These are phyloP conservation scores for Rhynchomys soricoides DNA, from an alignment of 2,113 vertebrate genomes.

Conservation along the genomic window DNA sequence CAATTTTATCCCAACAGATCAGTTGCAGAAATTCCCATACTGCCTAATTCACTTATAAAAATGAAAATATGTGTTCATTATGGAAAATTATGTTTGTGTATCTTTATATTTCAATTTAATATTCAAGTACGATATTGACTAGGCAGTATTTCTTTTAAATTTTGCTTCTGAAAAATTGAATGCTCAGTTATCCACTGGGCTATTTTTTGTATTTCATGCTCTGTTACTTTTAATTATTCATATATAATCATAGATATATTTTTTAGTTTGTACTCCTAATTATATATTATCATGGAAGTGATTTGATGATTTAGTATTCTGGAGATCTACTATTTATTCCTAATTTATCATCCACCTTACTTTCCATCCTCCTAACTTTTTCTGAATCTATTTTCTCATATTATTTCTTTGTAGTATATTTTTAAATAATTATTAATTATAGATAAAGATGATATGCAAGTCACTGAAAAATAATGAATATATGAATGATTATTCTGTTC, in stretches of 20 bases:
- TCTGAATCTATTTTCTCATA: not conserved
- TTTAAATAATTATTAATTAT: not conserved
- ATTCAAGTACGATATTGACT: not conserved
- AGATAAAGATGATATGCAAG: not conserved
- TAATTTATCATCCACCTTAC: not conserved
- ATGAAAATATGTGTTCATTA: not conserved
- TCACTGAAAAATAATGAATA: not conserved
- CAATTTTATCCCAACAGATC: not conserved
- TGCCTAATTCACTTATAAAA: not conserved
- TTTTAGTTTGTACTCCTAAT: not conserved
- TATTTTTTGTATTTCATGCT: not conserved
- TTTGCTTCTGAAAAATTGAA: not conserved
- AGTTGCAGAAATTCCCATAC: not conserved
- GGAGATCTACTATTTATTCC: not conserved
- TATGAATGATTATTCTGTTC: not conserved
- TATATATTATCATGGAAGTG: not conserved
- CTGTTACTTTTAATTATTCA: not conserved
- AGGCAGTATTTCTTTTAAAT: not conserved
- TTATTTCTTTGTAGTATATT: not conserved
- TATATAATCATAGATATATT: not conserved
- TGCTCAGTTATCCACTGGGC: not conserved
- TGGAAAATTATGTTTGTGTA: not conserved
- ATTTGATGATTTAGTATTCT: accelerated
- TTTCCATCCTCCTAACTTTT: not conserved
- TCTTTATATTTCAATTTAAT: not conserved